Conservation (phyloP, 2,113 vertebrate species). For the Varanus salvator region DNA sequence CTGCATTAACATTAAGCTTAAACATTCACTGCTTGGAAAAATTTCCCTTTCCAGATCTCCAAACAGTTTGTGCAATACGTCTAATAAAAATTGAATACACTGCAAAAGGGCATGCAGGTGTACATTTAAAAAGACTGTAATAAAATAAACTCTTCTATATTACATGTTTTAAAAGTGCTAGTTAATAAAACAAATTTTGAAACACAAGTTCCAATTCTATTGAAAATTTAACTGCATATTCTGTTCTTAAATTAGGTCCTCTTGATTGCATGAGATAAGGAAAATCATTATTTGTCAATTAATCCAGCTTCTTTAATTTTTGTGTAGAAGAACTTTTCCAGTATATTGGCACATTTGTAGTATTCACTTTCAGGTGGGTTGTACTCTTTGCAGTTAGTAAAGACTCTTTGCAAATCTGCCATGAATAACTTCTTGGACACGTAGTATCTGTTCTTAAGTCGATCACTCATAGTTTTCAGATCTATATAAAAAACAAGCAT, state of each 20-base stretch:
- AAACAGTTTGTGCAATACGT: conserved; percentile 75
- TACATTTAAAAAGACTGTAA: conserved; percentile 78
- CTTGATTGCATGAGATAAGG: conserved; percentile 61
- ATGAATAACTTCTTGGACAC: conserved; percentile 98
- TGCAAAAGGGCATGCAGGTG: conserved; percentile 73
- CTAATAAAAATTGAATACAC: conserved; percentile 67
- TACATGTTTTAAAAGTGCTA: conserved; percentile 83
- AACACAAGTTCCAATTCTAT: conserved; percentile 65
- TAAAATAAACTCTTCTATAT: conserved; percentile 82
- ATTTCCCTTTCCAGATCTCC: conserved; percentile 61
- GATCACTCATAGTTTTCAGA: conserved; percentile 98
- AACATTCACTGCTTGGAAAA: conserved; percentile 74
- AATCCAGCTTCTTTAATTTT: conserved; percentile 99
- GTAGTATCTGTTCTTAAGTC: conserved; percentile 98
- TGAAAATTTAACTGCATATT: conserved; percentile 59
- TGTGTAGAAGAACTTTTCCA: conserved; percentile 99
- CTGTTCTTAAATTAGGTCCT: conserved; percentile 68
- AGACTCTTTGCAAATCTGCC: conserved; percentile 98
- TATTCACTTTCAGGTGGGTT: conserved; percentile 98
- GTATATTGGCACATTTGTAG: conserved; percentile 98
- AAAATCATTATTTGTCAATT: conserved; percentile 88
- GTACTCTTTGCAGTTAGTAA: conserved; percentile 98
- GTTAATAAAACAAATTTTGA: conserved; percentile 74
- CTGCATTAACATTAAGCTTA: conserved; percentile 74
- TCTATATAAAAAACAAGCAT: conserved; percentile 82